These are phyloP conservation scores for Podabrus alpinus DNA, from an alignment of 2,888 invertebrate species.

Conservation along the genomic window DNA sequence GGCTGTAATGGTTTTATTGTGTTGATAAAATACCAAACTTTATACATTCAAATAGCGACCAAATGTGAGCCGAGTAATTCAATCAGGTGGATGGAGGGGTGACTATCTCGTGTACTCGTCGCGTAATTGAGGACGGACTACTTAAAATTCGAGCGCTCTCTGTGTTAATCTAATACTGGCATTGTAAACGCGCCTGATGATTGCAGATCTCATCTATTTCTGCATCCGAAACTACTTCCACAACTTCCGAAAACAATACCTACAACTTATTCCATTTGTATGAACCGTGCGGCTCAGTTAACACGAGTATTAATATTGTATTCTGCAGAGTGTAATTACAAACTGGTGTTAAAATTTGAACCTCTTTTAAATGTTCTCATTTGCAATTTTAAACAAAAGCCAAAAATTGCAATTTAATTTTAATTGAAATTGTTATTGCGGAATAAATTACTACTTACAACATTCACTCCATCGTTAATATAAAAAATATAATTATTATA, in stretches of 20 bases:
- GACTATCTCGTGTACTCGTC: slow-evolving; percentile 31
- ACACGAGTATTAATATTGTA: slow-evolving; percentile 34
- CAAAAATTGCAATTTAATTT: not conserved
- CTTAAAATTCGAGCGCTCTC: slow-evolving; percentile 43
- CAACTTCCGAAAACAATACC: slow-evolving; percentile 42
- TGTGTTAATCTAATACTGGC: slow-evolving; percentile 44
- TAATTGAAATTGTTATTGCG: not conserved
- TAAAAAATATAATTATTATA: no score
- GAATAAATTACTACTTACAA: not conserved
- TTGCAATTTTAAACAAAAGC: not conserved
- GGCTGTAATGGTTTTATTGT: not conserved
- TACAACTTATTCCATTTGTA: slow-evolving; percentile 41
- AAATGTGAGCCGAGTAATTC: slow-evolving; percentile 36
- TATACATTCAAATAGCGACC: slow-evolving; percentile 38
- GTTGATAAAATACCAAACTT: slow-evolving; percentile 33
- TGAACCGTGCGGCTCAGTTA: slow-evolving; percentile 31
- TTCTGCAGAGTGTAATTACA: slow-evolving; percentile 11
- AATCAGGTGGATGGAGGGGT: slow-evolving; percentile 35
- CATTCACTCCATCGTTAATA: not conserved
- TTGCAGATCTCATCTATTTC: slow-evolving; percentile 41
- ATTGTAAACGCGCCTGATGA: slow-evolving; percentile 42
- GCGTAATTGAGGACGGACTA: slow-evolving; percentile 40
- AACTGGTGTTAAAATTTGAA: slow-evolving; percentile 1
- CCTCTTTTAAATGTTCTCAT: not conserved
- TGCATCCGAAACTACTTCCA: slow-evolving; percentile 40